Conservation (phyloP, 2,888 invertebrate species). For the Macrostomum cliftonense region DNA sequence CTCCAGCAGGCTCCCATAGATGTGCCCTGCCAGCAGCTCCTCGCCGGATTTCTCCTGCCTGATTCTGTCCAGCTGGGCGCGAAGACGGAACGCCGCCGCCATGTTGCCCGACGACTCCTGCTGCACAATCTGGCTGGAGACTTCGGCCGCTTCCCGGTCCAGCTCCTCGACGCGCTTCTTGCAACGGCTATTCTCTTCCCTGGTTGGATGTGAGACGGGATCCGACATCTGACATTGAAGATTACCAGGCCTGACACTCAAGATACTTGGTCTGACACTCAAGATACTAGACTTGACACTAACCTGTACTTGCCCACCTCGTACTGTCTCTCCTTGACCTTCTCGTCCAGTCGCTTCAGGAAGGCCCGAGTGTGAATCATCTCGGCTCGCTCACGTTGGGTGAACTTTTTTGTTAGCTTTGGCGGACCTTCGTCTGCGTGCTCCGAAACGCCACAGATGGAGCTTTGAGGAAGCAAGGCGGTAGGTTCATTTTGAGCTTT, state of each 20-base stretch:
- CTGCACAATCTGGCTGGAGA: slow-evolving; percentile 20
- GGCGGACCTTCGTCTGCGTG: no score
- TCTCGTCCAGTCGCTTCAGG: slow-evolving; percentile 24
- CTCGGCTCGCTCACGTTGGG: slow-evolving; percentile 24
- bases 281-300: neutral
- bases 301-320: slow-evolving; percentile 27
- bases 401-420: neutral
- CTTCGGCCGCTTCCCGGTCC: slow-evolving; percentile 21
- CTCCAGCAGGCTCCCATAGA: slow-evolving; percentile 19
- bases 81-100: slow-evolving; percentile 22
- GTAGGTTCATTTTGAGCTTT: no score
- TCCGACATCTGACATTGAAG: no score
- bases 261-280: neutral
- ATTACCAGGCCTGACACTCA: no score
- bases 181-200: slow-evolving; percentile 30
- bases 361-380: slow-evolving; percentile 31
- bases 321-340: slow-evolving; percentile 24
- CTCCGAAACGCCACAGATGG: no score
- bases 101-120: slow-evolving; percentile 25
- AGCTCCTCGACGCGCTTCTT: slow-evolving; percentile 21
- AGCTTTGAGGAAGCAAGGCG: no score
- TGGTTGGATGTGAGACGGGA: no score
- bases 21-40: slow-evolving; percentile 19
- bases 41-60: slow-evolving; percentile 26
- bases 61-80: slow-evolving; percentile 23